A percentile compares a stretch with the other conserved stretches of the same genome.
phyloP scores from a whole-genome alignment of 2,797 vertebrate genomes.

The Esox lucius region DNA sequence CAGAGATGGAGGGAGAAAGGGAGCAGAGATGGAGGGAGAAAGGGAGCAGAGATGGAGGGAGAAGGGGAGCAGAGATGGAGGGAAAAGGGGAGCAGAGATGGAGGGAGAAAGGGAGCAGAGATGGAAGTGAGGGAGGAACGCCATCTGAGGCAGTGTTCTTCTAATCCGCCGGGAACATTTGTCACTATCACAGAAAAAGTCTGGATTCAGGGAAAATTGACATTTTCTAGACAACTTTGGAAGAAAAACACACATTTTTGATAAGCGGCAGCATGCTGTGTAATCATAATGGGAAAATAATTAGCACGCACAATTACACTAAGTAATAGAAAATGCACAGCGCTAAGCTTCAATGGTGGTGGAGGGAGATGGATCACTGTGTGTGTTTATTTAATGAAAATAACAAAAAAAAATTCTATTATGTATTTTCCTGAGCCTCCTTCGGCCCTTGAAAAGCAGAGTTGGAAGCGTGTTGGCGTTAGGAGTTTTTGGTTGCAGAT shows the following conservation, averaged over 20 bases:
- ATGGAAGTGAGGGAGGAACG: not conserved
- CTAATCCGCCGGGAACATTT: slow-evolving; percentile 18
- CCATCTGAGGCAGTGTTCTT: slow-evolving; percentile 9
- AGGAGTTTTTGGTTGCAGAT: no score
- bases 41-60: not conserved
- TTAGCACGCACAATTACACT: slow-evolving; percentile 64
- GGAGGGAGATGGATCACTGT: slow-evolving; percentile 6
- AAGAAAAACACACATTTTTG: slow-evolving; percentile 49
- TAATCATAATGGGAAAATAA: slow-evolving; percentile 65
- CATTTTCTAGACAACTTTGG: slow-evolving; percentile 17
- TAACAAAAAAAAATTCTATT: no score
- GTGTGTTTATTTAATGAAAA: no score
- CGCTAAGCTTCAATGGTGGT: slow-evolving; percentile 38
- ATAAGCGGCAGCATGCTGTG: slow-evolving; percentile 58
- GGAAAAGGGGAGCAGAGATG: not conserved
- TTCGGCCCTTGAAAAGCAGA: no score
- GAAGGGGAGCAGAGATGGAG: not conserved
- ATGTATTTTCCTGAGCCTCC: no score
- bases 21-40: not conserved
- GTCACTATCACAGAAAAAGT: slow-evolving; percentile 24
- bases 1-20: not conserved
- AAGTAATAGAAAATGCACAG: slow-evolving; percentile 53
- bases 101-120: not conserved
- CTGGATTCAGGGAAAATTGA: slow-evolving; percentile 10
- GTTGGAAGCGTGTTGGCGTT: no score